Percentiles rank a stretch among this genome's conserved stretches.
Conservation (phyloP, 2,113 vertebrate genomes). For the Willisornis vidua region DNA sequence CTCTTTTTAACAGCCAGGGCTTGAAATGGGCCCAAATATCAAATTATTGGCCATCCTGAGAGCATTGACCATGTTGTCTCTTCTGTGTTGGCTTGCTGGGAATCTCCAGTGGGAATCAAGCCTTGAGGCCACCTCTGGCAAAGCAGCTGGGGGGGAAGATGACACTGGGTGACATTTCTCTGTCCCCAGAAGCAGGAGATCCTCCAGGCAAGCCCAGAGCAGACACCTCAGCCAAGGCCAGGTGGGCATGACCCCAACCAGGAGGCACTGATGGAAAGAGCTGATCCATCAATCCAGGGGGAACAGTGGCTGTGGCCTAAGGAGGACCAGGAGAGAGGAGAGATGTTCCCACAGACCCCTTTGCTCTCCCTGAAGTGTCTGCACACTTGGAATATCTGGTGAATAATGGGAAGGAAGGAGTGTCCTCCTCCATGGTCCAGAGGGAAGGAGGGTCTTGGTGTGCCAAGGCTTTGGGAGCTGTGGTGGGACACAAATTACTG, state of each 20-base stretch:
- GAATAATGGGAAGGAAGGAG: accelerated
- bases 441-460: not conserved
- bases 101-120: not conserved
- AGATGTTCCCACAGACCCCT: not conserved
- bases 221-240: not conserved
- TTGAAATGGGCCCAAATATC: not conserved
- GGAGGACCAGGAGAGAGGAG: not conserved
- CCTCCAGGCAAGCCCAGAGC: not conserved
- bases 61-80: accelerated
- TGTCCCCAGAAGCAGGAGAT: not conserved
- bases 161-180: not conserved
- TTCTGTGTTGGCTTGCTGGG: too few relatives aligned
- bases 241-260: accelerated
- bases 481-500: not conserved
- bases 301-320: not conserved
- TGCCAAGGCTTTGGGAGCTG: not conserved
- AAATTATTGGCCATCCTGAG: not conserved
- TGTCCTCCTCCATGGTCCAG: accelerated
- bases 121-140: not conserved
- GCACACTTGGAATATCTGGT: too few relatives aligned
- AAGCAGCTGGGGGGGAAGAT: not conserved
- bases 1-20: not conserved
- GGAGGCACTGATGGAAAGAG: not conserved
- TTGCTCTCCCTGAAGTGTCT: not conserved
- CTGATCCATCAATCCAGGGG: not conserved